Conservation (phyloP, 53 echinoderm and acorn worm genomes). For the Henricia sp. region DNA sequence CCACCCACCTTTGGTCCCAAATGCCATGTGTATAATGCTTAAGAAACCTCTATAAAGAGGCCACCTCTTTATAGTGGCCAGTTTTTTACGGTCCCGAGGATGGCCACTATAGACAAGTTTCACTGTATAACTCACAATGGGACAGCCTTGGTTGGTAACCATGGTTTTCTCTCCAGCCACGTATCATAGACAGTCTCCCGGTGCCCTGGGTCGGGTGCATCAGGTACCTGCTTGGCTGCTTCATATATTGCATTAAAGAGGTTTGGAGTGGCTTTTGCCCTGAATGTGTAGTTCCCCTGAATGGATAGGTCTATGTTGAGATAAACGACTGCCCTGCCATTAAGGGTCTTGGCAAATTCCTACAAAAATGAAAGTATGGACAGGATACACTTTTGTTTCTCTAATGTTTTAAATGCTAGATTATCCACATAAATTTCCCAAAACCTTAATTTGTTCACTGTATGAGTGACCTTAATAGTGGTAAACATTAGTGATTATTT, state of each 20-base stretch:
- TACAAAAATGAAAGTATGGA: too few species aligned
- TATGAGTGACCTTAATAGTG: not conserved
- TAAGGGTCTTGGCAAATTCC: conserved; percentile 80
- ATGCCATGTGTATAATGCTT: too few species aligned
- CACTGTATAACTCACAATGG: conserved; percentile 81
- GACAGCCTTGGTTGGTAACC: not conserved
- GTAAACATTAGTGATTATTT: not conserved
- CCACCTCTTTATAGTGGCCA: too few species aligned
- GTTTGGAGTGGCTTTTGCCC: conserved; percentile 78
- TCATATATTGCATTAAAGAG: conserved; percentile 70
- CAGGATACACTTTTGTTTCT: too few species aligned
- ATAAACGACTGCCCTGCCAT: conserved; percentile 79
- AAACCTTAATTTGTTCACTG: not conserved
- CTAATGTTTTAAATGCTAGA: too few species aligned
- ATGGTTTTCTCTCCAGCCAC: conserved; percentile 62
- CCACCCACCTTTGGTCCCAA: too few species aligned
- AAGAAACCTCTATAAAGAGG: too few species aligned
- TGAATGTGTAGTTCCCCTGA: conserved; percentile 72
- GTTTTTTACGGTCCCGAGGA: too few species aligned
- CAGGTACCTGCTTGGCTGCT: conserved; percentile 81
- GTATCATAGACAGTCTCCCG: conserved; percentile 80
- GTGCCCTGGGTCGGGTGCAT: conserved; percentile 70
- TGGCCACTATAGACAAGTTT: too few species aligned
- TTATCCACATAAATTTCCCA: too few species aligned
- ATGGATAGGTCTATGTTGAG: conserved; percentile 80